These are phyloP conservation scores for Eupithecia centaureata DNA, from an alignment of 2,888 invertebrate genomes.

Conservation along the genomic window DNA sequence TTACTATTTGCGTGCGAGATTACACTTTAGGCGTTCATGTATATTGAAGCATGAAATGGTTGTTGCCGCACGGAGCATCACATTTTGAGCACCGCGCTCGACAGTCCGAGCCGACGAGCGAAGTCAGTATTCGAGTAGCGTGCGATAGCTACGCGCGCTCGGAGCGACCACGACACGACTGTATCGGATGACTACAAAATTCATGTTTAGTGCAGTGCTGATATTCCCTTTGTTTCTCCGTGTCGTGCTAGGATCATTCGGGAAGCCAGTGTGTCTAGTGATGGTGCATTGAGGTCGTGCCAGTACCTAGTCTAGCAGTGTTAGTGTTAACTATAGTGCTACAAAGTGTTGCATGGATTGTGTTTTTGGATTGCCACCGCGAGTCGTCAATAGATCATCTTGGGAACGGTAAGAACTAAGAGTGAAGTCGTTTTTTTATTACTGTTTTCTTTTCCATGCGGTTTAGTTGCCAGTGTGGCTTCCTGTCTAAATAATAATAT, in stretches of 20 bases:
- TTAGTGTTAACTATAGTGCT: slow-evolving; percentile 79
- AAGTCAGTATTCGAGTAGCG: slow-evolving; percentile 70
- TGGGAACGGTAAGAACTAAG: slow-evolving; percentile 83
- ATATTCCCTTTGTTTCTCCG: slow-evolving; percentile 70
- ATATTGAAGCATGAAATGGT: slow-evolving; percentile 76
- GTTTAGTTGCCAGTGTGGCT: background rate
- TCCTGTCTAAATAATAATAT: background rate
- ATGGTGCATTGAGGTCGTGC: slow-evolving; percentile 77
- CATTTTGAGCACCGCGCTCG: slow-evolving; percentile 59
- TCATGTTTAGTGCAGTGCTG: slow-evolving; percentile 65
- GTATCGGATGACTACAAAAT: slow-evolving; percentile 57
- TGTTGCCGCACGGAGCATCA: slow-evolving; percentile 60
- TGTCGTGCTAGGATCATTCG: slow-evolving; percentile 58
- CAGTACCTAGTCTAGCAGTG: slow-evolving; percentile 70
- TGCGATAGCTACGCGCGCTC: slow-evolving; percentile 52
- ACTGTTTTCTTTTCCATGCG: slow-evolving; percentile 19
- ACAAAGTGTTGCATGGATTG: slow-evolving; percentile 80
- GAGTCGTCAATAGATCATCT: slow-evolving; percentile 77
- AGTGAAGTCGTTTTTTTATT: slow-evolving; percentile 37
- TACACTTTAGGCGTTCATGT: slow-evolving; percentile 69
- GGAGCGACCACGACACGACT: slow-evolving; percentile 41
- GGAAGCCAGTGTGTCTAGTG: slow-evolving; percentile 80
- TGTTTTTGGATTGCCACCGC: slow-evolving; percentile 81
- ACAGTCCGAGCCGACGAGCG: slow-evolving; percentile 30
- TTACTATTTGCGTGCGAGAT: slow-evolving; percentile 70